Percentiles rank a stretch among this genome's conserved stretches.
phyloP scores from a whole-genome alignment of 2,888 invertebrate species.

The Spisula solida region DNA sequence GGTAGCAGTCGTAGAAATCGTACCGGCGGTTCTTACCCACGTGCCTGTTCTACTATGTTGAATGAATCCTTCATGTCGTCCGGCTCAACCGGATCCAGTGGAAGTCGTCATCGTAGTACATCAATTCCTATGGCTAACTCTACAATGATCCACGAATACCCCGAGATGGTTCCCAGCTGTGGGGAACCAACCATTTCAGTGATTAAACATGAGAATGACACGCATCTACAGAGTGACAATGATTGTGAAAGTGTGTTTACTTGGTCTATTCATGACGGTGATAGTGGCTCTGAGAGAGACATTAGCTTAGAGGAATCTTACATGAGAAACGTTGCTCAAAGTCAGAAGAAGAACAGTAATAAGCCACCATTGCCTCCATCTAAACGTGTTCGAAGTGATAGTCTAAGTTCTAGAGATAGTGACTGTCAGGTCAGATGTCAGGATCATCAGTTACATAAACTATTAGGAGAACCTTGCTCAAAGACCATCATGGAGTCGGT shows the following conservation, averaged over 20 bases:
- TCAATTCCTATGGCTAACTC: constrained; percentile 67
- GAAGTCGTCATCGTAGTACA: constrained; percentile 63
- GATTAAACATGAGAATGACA: constrained; percentile 47
- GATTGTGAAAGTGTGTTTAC: constrained; percentile 80
- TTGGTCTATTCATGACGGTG: constrained; percentile 80
- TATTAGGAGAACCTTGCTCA: constrained; percentile 72
- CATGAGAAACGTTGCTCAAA: constrained; percentile 71
- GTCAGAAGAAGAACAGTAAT: constrained; percentile 51
- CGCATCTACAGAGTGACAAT: constrained; percentile 67
- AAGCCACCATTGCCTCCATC: constrained; percentile 74
- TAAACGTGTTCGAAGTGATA: constrained; percentile 70
- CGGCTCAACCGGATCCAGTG: constrained; percentile 64
- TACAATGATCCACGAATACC: constrained; percentile 65
- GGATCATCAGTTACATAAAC: constrained; percentile 71
- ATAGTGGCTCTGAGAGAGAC: constrained; percentile 73
- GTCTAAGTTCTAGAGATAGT: constrained; percentile 70
- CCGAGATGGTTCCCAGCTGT: constrained; percentile 42
- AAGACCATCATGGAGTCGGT: constrained; percentile 70
- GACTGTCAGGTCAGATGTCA: constrained; percentile 63
- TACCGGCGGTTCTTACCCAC: constrained; percentile 62
- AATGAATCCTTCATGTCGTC: constrained; percentile 71
- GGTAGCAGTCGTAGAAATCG: constrained; percentile 70
- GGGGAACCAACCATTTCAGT: constrained; percentile 57
- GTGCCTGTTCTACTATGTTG: constrained; percentile 70
- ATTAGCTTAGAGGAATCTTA: constrained; percentile 78